Conservation (phyloP, 2,113 vertebrate species). For the Suncus etruscus region DNA sequence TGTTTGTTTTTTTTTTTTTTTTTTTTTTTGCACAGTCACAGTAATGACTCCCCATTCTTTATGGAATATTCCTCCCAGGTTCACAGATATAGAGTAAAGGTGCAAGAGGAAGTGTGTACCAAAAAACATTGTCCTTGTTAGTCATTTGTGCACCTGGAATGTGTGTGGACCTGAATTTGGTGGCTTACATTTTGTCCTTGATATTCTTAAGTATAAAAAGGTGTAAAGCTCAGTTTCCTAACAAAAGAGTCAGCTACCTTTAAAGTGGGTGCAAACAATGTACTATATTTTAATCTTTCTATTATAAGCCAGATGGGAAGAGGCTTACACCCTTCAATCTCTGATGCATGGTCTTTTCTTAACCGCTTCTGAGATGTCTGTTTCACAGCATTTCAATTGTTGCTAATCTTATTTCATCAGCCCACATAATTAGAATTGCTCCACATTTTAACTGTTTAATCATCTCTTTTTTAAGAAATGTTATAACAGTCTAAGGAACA, state of each 20-base stretch:
- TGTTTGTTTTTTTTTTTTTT: no score
- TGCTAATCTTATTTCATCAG: slow-evolving; percentile 45
- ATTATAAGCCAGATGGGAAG: neutral
- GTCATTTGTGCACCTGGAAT: neutral
- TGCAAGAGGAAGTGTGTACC: neutral
- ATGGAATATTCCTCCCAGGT: neutral
- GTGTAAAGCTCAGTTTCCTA: neutral
- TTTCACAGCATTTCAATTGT: slow-evolving; percentile 10
- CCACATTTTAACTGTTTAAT: slow-evolving; percentile 44
- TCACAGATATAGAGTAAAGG: neutral
- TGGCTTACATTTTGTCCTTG: neutral
- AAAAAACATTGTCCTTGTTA: neutral
- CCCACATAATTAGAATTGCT: slow-evolving; percentile 56
- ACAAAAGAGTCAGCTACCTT: neutral
- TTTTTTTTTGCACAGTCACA: no score
- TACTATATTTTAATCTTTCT: slow-evolving; percentile 37
- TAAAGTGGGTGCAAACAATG: neutral
- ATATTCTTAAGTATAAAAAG: slow-evolving; percentile 29
- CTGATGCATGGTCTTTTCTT: slow-evolving; percentile 20
- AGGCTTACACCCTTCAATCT: neutral
- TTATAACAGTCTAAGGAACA: slow-evolving; percentile 63
- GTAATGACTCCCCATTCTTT: neutral
- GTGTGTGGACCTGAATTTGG: neutral
- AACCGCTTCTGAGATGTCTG: slow-evolving; percentile 11
- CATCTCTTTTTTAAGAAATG: slow-evolving; percentile 50